phyloP scores from a whole-genome alignment of 2,797 vertebrate species.

The Tenualosa thibaudeaui region DNA sequence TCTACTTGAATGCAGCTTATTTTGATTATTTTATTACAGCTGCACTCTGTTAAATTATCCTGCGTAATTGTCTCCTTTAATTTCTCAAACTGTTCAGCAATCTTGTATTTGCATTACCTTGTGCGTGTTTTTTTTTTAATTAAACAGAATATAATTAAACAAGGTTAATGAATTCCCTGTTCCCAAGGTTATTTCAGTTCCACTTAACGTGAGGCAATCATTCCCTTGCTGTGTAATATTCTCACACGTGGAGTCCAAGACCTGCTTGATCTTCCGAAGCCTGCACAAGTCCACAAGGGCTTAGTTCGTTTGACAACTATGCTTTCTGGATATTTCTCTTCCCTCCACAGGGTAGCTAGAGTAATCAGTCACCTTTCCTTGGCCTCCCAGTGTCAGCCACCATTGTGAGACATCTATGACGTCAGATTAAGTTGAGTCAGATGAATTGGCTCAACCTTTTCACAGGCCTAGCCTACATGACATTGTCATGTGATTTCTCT shows the following conservation, averaged over 20 bases:
- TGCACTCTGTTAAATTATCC: background rate
- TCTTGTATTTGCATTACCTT: constrained; percentile 21
- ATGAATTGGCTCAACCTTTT: background rate
- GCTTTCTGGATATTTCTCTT: background rate
- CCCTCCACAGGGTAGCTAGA: background rate
- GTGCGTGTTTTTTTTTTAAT: background rate
- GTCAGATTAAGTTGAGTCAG: background rate
- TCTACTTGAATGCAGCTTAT: background rate
- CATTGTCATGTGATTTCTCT: too few relatives aligned
- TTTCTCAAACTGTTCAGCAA: background rate
- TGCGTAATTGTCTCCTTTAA: background rate
- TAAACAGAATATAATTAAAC: constrained; percentile 22
- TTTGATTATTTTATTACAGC: constrained; percentile 5
- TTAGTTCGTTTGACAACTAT: background rate
- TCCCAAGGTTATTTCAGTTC: constrained; percentile 17
- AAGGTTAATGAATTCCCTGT: constrained; percentile 9
- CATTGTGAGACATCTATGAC: background rate
- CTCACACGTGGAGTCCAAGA: background rate
- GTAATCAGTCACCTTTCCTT: background rate
- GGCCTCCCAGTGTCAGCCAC: background rate
- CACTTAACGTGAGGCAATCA: background rate
- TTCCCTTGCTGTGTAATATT: background rate
- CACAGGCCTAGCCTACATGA: background rate
- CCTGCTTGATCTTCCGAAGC: background rate
- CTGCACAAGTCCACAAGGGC: background rate